Percentiles rank a stretch among this genome's conserved stretches.
Conservation (phyloP, 2,113 vertebrate genomes). For the Vidua chalybeata region DNA sequence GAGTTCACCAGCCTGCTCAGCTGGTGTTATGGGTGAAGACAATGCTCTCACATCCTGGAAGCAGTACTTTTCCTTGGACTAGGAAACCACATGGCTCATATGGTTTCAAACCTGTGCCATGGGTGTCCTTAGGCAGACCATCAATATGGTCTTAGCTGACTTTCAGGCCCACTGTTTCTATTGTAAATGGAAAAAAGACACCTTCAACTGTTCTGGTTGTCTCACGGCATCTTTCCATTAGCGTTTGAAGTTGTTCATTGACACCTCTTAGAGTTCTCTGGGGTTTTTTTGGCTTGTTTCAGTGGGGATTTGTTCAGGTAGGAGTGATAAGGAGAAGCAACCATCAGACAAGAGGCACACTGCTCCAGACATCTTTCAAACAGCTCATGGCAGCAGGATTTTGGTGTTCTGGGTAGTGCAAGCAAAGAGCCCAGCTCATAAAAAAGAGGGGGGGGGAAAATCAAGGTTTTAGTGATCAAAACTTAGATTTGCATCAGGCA, state of each 20-base stretch:
- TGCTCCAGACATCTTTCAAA: background rate
- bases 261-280: background rate
- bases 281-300: background rate
- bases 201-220: background rate
- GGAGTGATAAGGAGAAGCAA: background rate
- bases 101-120: background rate
- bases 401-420: background rate
- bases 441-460: background rate
- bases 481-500: background rate
- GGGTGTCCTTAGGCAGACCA: background rate
- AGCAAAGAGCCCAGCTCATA: background rate
- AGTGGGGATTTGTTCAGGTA: background rate
- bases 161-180: background rate
- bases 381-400: background rate
- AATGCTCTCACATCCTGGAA: background rate
- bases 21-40: slow-evolving; percentile 3
- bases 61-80: background rate
- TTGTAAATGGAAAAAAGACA: background rate
- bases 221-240: background rate
- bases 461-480: background rate
- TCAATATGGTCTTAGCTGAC: background rate
- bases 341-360: background rate
- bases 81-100: background rate
- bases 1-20: slow-evolving; percentile 58
- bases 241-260: background rate